Conservation (phyloP, 2,113 vertebrate genomes). For the Gymnogyps californianus region DNA sequence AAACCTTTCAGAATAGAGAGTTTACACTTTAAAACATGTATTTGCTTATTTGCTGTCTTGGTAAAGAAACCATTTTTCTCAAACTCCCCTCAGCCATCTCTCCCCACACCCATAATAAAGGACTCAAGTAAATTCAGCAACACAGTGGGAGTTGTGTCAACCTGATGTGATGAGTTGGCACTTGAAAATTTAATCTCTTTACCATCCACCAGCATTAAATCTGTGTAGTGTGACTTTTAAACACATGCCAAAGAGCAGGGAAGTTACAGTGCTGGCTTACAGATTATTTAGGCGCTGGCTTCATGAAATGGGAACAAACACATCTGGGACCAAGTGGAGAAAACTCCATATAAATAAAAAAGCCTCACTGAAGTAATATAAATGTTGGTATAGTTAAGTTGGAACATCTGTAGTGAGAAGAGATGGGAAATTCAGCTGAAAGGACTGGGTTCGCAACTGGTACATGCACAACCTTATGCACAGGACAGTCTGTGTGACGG, state of each 20-base stretch:
- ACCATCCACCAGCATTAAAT: slow-evolving; percentile 61
- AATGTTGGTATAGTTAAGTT: slow-evolving; percentile 13
- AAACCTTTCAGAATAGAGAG: slow-evolving; percentile 8
- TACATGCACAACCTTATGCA: neutral
- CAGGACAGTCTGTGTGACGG: neutral
- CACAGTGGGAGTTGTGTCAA: slow-evolving; percentile 48
- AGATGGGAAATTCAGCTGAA: slow-evolving; percentile 12
- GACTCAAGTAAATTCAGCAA: slow-evolving; percentile 49
- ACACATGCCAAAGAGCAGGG: slow-evolving; percentile 10
- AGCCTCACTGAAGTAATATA: neutral
- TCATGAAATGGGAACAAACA: slow-evolving; percentile 63
- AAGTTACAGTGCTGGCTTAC: slow-evolving; percentile 57
- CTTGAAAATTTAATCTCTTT: slow-evolving; percentile 67
- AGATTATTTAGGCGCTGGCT: slow-evolving; percentile 60
- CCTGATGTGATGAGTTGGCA: slow-evolving; percentile 53
- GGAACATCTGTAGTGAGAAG: neutral
- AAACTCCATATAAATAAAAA: slow-evolving; percentile 26
- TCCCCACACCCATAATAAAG: slow-evolving; percentile 44
- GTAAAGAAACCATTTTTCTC: slow-evolving; percentile 61
- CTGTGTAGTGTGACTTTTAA: slow-evolving; percentile 57
- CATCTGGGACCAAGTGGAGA: neutral
- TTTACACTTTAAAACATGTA: slow-evolving; percentile 47
- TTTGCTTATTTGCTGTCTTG: slow-evolving; percentile 38
- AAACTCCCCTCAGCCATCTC: neutral
- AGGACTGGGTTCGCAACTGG: neutral